Percentiles rank a stretch among this genome's conserved stretches.
Conservation (phyloP, 2,113 vertebrate genomes). For the Hippocampus zosterae region DNA sequence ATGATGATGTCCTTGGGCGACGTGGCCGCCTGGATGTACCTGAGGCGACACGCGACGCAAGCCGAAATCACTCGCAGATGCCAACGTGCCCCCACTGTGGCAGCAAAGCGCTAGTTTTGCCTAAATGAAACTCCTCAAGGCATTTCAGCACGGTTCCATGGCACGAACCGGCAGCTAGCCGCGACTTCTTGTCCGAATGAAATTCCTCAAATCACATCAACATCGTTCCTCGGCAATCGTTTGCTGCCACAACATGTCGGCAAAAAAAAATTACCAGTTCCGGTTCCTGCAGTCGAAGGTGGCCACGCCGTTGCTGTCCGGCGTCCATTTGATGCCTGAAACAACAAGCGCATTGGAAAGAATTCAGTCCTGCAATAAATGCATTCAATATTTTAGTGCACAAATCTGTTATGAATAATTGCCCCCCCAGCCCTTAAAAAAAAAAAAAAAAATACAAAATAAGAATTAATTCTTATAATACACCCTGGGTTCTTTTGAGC, state of each 20-base stretch:
- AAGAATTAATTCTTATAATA: too few species aligned
- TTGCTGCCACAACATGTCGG: not conserved
- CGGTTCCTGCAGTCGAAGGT: slow-evolving; percentile 93
- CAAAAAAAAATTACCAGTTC: slow-evolving; percentile 81
- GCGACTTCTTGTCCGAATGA: not conserved
- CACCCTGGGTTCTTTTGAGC: too few species aligned
- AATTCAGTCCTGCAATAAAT: too few species aligned
- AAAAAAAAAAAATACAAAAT: too few species aligned
- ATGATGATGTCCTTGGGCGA: slow-evolving; percentile 96
- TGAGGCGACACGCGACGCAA: slow-evolving; percentile 31
- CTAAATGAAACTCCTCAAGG: too few species aligned
- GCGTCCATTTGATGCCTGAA: slow-evolving; percentile 91
- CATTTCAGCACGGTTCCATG: too few species aligned
- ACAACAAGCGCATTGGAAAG: not conserved
- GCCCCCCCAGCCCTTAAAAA: too few species aligned
- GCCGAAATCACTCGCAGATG: too few species aligned
- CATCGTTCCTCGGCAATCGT: not conserved
- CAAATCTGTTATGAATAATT: too few species aligned
- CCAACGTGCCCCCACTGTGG: too few species aligned
- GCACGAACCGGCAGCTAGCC: not conserved
- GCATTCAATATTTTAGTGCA: too few species aligned
- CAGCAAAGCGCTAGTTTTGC: too few species aligned
- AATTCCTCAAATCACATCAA: not conserved
- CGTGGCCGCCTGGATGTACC: slow-evolving; percentile 96
- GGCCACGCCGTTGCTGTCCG: slow-evolving; percentile 89